A percentile compares a stretch with the other conserved stretches of the same genome.
Evolutionary conservation across 2,888 invertebrate genomes (phyloP).

Genomic region (Sialis lutaria): DNA sequence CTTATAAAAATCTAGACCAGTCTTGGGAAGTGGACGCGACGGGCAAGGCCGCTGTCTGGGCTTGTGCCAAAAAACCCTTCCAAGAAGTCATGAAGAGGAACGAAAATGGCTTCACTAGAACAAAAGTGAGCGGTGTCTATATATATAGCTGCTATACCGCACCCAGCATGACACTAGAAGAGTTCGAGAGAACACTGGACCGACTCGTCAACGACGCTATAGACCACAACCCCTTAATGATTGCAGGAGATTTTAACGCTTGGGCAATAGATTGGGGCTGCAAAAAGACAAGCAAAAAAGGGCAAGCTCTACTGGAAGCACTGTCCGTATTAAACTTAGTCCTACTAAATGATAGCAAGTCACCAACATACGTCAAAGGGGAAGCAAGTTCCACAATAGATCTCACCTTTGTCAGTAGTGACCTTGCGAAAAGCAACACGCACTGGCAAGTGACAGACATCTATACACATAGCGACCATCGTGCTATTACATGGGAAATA

Average conservation of each 20-base stretch:
- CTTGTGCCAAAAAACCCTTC: not conserved
- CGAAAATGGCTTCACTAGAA: slow-evolving; percentile 8
- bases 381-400: slow-evolving; percentile 10
- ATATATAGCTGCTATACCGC: slow-evolving; percentile 10
- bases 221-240: slow-evolving; percentile 1
- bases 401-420: slow-evolving; percentile 10
- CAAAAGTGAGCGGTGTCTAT: slow-evolving; percentile 5
- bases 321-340: slow-evolving; percentile 7
- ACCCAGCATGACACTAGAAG: slow-evolving; percentile 5
- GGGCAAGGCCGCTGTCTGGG: not conserved
- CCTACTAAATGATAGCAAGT: slow-evolving; percentile 7
- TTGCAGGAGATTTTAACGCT: slow-evolving; percentile 11
- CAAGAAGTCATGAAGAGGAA: not conserved
- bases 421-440: slow-evolving; percentile 3
- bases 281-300: slow-evolving; percentile 4
- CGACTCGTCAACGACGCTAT: slow-evolving; percentile 8
- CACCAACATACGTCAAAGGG: slow-evolving; percentile 8
- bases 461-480: not conserved
- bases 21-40: not conserved
- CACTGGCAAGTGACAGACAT: slow-evolving; percentile 4
- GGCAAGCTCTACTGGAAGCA: slow-evolving; percentile 7
- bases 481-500: not conserved
- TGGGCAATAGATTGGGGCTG: slow-evolving; percentile 10
- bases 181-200: slow-evolving; percentile 7
- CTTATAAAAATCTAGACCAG: not conserved